These are phyloP conservation scores for Notoglanidium macrostoma DNA, from an alignment of 2,797 vertebrate genomes.

Conservation along the genomic window DNA sequence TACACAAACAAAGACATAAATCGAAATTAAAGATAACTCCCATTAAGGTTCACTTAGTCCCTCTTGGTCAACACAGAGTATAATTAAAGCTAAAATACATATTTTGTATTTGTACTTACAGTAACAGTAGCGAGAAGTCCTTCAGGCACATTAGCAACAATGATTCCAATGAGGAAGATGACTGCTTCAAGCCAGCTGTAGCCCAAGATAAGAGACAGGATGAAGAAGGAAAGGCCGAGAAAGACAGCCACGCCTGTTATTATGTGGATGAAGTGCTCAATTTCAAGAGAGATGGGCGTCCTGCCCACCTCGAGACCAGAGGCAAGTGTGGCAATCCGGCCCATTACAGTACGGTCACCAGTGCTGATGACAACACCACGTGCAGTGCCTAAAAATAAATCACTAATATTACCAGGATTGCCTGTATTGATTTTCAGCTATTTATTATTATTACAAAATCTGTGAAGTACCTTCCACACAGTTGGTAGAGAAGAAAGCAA, in stretches of 20 bases:
- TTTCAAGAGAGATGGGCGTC: constrained; percentile 84
- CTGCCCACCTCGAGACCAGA: constrained; percentile 85
- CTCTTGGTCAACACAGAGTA: background rate
- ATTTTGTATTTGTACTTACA: constrained; percentile 65
- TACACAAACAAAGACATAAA: background rate
- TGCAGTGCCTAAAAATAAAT: constrained; percentile 76
- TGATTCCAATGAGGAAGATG: constrained; percentile 88
- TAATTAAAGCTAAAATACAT: background rate
- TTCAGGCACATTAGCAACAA: constrained; percentile 86
- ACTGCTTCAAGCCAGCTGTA: constrained; percentile 86
- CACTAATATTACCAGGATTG: background rate
- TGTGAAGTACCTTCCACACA: constrained; percentile 82
- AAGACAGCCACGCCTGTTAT: constrained; percentile 90
- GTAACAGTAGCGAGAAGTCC: constrained; percentile 86
- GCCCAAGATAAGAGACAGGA: constrained; percentile 83
- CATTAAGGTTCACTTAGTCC: background rate
- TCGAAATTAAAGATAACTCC: background rate
- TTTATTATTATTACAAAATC: constrained; percentile 1
- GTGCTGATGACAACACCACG: constrained; percentile 84
- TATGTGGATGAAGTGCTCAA: constrained; percentile 86
- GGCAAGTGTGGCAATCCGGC: constrained; percentile 83
- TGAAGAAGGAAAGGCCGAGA: constrained; percentile 81
- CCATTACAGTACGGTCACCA: constrained; percentile 87
- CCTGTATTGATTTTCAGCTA: background rate
- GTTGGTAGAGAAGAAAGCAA: constrained; percentile 88